Conservation (phyloP, 2,888 invertebrate genomes). For the Drosophila rellima region DNA sequence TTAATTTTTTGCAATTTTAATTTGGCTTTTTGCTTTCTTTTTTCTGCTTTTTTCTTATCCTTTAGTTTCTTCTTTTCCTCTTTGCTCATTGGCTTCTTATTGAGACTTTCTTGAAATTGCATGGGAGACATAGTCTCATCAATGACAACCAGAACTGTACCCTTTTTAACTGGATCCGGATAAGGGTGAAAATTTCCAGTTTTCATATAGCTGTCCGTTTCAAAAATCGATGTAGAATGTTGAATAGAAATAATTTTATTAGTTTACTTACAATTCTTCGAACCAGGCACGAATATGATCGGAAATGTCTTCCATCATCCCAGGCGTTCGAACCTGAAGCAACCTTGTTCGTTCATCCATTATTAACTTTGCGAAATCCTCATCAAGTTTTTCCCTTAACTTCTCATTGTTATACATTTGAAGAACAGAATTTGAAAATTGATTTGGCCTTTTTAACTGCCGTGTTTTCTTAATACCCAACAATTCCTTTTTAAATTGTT, state of each 20-base stretch:
- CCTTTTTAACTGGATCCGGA: conserved; percentile 86
- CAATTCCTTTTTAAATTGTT: conserved; percentile 62
- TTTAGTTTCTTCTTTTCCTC: conserved; percentile 82
- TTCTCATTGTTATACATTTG: conserved; percentile 73
- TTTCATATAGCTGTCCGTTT: conserved; percentile 73
- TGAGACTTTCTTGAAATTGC: conserved; percentile 82
- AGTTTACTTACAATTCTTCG: conserved; percentile 87
- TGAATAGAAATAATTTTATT: not conserved
- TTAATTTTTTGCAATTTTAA: conserved; percentile 65
- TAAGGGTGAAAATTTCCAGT: conserved; percentile 86
- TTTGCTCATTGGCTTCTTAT: conserved; percentile 72
- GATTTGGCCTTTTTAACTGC: conserved; percentile 43
- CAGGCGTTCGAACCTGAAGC: conserved; percentile 86
- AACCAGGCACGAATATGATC: conserved; percentile 92
- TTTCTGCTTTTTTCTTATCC: conserved; percentile 60
- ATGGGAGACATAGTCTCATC: conserved; percentile 85
- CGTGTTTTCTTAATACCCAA: conserved; percentile 70
- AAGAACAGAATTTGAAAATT: conserved; percentile 52
- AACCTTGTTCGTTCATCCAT: conserved; percentile 86
- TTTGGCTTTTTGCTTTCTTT: conserved; percentile 74
- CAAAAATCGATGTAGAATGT: not conserved
- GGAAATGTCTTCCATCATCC: conserved; percentile 90
- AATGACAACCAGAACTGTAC: conserved; percentile 86
- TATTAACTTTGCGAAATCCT: conserved; percentile 83
- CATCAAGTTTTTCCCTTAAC: conserved; percentile 64